Conservation (phyloP, 2,113 vertebrate genomes). For the Sinocyclocheilus anshuiensis region DNA sequence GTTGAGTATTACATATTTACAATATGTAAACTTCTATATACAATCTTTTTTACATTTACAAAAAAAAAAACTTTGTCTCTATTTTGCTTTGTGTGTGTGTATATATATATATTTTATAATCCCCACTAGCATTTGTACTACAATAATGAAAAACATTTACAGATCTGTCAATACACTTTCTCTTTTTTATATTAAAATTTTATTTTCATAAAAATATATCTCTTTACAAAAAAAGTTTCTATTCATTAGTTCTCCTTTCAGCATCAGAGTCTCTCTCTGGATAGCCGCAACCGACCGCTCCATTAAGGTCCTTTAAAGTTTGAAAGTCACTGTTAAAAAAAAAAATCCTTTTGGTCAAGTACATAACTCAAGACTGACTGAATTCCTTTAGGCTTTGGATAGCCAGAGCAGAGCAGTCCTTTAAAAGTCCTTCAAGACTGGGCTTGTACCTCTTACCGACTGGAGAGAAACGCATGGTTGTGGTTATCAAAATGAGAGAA, state of each 20-base stretch:
- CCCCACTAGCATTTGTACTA: conserved; percentile 91
- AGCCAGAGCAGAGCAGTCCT: conserved; percentile 47
- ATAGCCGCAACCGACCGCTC: conserved; percentile 50
- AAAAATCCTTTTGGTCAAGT: conserved; percentile 58
- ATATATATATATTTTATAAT: conserved; percentile 69
- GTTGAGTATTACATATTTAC: conserved; percentile 97
- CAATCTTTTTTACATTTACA: conserved; percentile 97
- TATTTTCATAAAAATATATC: conserved; percentile 99
- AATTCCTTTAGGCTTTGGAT: conserved; percentile 52
- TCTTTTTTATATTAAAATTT: conserved; percentile 97
- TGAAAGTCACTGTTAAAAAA: conserved; percentile 42
- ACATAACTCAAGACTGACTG: conserved; percentile 48
- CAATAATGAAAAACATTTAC: conserved; percentile 97
- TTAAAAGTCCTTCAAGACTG: conserved; percentile 50
- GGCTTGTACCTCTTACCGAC: conserved; percentile 44
- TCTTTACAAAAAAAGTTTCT: conserved; percentile 93
- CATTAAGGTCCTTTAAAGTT: conserved; percentile 55
- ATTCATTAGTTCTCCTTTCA: conserved; percentile 68
- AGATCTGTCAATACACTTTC: conserved; percentile 82
- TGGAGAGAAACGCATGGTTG: conserved; percentile 43
- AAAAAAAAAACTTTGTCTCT: conserved; percentile 74
- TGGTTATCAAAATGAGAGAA: conserved; percentile 24
- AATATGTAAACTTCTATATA: conserved; percentile 97
- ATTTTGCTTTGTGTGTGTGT: conserved; percentile 72
- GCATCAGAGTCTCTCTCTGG: conserved; percentile 52